phyloP scores from a whole-genome alignment of 2,113 vertebrate species.

The Crotalus viridis region DNA sequence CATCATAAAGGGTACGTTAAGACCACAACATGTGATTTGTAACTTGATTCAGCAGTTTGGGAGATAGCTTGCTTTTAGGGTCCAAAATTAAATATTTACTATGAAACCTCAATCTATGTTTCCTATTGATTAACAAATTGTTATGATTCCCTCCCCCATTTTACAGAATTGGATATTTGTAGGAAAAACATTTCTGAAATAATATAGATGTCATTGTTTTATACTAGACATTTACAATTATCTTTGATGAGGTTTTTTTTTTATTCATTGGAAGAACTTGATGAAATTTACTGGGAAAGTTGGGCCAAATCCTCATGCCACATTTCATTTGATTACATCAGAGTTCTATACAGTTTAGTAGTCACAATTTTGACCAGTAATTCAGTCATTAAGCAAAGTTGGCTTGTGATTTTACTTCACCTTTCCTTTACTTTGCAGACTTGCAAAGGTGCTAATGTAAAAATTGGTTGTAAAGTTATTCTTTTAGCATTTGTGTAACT shows the following conservation, averaged over 20 bases:
- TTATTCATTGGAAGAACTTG: background rate
- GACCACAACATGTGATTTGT: background rate
- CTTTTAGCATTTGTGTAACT: no score
- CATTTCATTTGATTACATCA: background rate
- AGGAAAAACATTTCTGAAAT: background rate
- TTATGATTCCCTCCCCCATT: background rate
- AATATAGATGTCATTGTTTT: background rate
- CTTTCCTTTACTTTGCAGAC: background rate
- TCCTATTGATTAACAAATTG: background rate
- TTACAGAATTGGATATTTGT: background rate
- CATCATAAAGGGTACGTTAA: background rate
- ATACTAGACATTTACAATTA: background rate
- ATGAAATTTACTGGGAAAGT: background rate
- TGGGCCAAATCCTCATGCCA: background rate
- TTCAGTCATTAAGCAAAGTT: background rate
- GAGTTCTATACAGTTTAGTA: background rate
- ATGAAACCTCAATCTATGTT: background rate
- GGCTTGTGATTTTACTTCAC: background rate
- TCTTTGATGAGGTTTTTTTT: background rate
- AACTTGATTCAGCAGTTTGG: background rate
- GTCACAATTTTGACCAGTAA: background rate
- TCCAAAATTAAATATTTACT: background rate
- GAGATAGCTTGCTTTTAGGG: background rate
- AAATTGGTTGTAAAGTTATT: background rate
- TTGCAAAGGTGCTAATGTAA: background rate